These are phyloP conservation scores for Tineola bisselliella DNA, from an alignment of 2,888 invertebrate species.

Conservation along the genomic window DNA sequence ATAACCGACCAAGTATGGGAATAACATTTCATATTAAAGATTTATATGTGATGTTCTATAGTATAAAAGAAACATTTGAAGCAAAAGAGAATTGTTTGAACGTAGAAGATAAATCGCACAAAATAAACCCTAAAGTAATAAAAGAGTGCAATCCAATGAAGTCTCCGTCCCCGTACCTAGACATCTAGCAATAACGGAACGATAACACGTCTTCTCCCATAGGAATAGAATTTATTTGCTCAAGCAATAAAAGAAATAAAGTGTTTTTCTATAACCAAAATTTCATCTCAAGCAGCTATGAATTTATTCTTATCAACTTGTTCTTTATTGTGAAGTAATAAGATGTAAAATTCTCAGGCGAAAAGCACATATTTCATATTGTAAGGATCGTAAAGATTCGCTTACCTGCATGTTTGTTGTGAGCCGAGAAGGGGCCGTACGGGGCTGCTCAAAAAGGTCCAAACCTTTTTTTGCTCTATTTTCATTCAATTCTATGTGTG, in stretches of 20 bases:
- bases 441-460: slow-evolving; percentile 21
- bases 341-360: slow-evolving; percentile 48
- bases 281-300: slow-evolving; percentile 31
- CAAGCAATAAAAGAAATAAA: slow-evolving; percentile 35
- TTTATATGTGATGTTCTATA: no score
- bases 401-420: slow-evolving; percentile 67
- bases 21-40: not conserved
- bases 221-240: slow-evolving; percentile 29
- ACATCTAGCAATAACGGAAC: slow-evolving; percentile 19
- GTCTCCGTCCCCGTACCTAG: not conserved
- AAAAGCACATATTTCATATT: slow-evolving; percentile 52
- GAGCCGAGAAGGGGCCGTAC: slow-evolving; percentile 50
- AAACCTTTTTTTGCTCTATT: slow-evolving; percentile 38
- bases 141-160: slow-evolving; percentile 27
- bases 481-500: slow-evolving; percentile 62
- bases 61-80: not conserved
- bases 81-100: not conserved
- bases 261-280: slow-evolving; percentile 31
- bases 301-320: slow-evolving; percentile 34
- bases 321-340: slow-evolving; percentile 41
- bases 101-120: not conserved
- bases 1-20: not conserved
- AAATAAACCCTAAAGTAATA: slow-evolving; percentile 10
- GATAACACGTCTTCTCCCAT: slow-evolving; percentile 25
- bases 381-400: slow-evolving; percentile 57